Evolutionary conservation across 2,797 vertebrate genomes (phyloP), one percentile per base, ranked within the genome.

Genomic region (Dendrocincla fuliginosa): DNA sequence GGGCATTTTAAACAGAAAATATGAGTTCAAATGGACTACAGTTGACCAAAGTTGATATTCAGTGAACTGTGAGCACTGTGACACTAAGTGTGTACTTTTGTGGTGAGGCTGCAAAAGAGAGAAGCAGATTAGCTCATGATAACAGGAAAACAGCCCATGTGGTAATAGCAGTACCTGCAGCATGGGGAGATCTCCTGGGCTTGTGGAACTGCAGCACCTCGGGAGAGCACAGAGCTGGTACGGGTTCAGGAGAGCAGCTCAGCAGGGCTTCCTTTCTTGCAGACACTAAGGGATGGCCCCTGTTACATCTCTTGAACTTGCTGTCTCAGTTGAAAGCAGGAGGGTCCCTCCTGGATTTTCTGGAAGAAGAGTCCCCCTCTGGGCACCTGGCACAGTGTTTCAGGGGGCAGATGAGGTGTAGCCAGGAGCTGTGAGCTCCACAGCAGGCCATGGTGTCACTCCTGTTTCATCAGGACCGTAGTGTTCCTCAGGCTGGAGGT

Each of bases 131-230:
- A 49, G 63, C 10, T 5, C 5, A 52, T 12, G 18, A 33, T 24
- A 65, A 49, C 0, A 32, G 67, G 55, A 32, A 16, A 80, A 16
- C 3, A 69, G 32, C 46, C 16, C 27, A 5, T 0, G 14, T 24
- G 42, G 37, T 35, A 41, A 14, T 9, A 60, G 81, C 2, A 1
- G 46, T 12, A 49, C 87, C 5, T 69, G 63, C 50, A 74, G 47
- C 52, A 11, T 4, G 4, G 39, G 77, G 35, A 33, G 70, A 77
- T 56, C 19, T 46, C 39, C 35, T 0, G 23, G 19, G n/a, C 57
- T 41, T 16, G 53, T 64, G 68, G 87, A 87, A 18, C 13, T 3
- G 47, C 39, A 82, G 91, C 65, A 42, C 4, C 59, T 20, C 1
- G 0, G 60, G 55, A 49, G 64, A 84, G 57, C 70, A 61, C 0